A percentile compares a stretch with the other conserved stretches of the same genome.
Conservation (phyloP, 2,888 invertebrate genomes). For the Drosophila rellima region DNA sequence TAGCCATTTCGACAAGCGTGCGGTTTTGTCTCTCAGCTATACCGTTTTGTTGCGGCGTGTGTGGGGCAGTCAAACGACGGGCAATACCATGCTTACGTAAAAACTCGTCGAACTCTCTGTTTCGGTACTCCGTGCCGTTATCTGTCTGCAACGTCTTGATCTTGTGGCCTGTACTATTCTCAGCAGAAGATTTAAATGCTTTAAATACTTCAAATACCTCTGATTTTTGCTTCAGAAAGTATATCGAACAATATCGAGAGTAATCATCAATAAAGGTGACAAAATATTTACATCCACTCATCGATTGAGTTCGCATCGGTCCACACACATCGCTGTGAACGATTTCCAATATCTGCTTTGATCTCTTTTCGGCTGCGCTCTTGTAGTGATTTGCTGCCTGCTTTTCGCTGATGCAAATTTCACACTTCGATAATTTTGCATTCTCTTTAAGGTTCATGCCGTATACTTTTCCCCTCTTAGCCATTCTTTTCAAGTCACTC, state of each 20-base stretch:
- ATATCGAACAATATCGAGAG: not conserved
- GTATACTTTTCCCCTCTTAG: not conserved
- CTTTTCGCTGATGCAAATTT: conserved; percentile 9
- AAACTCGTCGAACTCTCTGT: too few relatives aligned
- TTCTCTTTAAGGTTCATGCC: not conserved
- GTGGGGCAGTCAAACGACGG: not conserved
- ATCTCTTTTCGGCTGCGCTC: conserved; percentile 1
- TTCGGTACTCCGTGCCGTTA: too few relatives aligned
- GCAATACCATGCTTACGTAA: too few relatives aligned
- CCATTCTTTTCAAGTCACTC: conserved; percentile 1
- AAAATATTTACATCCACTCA: too few relatives aligned
- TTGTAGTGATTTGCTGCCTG: not conserved
- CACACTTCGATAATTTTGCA: not conserved
- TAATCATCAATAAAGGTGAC: too few relatives aligned
- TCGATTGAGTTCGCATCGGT: too few relatives aligned
- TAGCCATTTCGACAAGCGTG: not conserved
- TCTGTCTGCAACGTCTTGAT: too few relatives aligned
- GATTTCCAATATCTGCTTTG: too few relatives aligned
- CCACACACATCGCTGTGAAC: too few relatives aligned
- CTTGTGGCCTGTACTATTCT: not conserved
- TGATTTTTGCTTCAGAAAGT: conserved; percentile 1
- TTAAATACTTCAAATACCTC: not conserved
- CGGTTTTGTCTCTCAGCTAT: not conserved
- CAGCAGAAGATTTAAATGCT: not conserved
- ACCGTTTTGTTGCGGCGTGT: too few relatives aligned